Evolutionary conservation across 2,113 vertebrate genomes (phyloP).

Genomic region (Pluvianellus socialis): DNA sequence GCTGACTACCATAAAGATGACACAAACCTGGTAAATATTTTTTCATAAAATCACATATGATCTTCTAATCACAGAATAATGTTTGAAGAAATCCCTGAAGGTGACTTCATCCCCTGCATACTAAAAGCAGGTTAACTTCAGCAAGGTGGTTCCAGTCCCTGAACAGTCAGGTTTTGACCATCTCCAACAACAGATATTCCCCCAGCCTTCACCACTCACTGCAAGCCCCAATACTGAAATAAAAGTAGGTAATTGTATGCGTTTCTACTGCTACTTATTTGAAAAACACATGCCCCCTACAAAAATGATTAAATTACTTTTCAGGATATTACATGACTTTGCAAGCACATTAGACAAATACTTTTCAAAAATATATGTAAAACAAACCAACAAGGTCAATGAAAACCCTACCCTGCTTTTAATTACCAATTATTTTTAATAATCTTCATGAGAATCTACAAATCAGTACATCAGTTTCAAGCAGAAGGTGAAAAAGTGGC

Average conservation of each 20-base stretch:
- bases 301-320: background rate
- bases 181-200: background rate
- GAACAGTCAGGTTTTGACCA: background rate
- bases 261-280: background rate
- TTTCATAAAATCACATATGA: background rate
- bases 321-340: background rate
- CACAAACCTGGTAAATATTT: background rate
- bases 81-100: background rate
- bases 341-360: background rate
- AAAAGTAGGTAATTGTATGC: background rate
- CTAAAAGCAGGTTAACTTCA: background rate
- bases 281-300: background rate
- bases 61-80: background rate
- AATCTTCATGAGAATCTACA: background rate
- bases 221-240: background rate
- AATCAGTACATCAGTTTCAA: background rate
- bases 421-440: constrained; percentile 4
- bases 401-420: background rate
- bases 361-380: background rate
- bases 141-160: background rate
- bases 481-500: background rate
- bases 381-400: background rate
- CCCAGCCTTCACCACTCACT: background rate
- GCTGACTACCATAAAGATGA: background rate
- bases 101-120: background rate